These are phyloP conservation scores for Salmo trutta DNA, from an alignment of 2,797 vertebrate genomes.

Conservation along the genomic window DNA sequence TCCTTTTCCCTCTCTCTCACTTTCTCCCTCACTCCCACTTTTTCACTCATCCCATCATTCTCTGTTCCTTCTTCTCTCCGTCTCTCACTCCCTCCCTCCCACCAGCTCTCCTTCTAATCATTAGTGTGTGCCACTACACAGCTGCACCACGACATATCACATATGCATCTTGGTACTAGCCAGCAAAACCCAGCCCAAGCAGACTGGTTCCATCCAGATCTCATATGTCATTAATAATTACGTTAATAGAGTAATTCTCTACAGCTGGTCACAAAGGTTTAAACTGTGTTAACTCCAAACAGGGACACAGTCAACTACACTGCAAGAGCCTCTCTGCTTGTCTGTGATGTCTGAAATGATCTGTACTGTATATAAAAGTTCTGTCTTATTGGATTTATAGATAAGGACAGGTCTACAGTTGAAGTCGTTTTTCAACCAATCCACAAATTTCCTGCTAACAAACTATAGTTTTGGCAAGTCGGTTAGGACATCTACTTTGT, in stretches of 20 bases:
- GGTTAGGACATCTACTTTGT: too few relatives aligned
- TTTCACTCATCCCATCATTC: conserved; percentile 2
- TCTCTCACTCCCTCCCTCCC: not conserved
- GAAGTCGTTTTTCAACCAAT: too few relatives aligned
- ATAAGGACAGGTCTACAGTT: not conserved
- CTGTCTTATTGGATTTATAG: not conserved
- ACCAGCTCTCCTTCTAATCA: not conserved
- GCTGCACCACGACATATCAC: not conserved
- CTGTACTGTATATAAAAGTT: not conserved
- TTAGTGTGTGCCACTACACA: not conserved
- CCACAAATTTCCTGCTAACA: too few relatives aligned
- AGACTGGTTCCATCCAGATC: conserved; percentile 21
- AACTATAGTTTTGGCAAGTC: too few relatives aligned
- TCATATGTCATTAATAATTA: conserved; percentile 31
- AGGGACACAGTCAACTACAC: not conserved
- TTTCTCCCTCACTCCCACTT: not conserved
- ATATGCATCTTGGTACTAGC: not conserved
- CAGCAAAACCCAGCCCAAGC: conserved; percentile 1
- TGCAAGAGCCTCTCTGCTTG: conserved; percentile 1
- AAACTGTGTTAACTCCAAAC: conserved; percentile 15
- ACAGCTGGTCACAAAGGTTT: conserved; percentile 20
- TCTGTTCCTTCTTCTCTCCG: not conserved
- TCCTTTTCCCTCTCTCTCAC: too few relatives aligned
- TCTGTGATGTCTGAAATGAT: not conserved
- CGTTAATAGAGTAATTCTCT: conserved; percentile 33